phyloP scores from a whole-genome alignment of 2,797 vertebrate species.

The Aplochiton taeniatus region DNA sequence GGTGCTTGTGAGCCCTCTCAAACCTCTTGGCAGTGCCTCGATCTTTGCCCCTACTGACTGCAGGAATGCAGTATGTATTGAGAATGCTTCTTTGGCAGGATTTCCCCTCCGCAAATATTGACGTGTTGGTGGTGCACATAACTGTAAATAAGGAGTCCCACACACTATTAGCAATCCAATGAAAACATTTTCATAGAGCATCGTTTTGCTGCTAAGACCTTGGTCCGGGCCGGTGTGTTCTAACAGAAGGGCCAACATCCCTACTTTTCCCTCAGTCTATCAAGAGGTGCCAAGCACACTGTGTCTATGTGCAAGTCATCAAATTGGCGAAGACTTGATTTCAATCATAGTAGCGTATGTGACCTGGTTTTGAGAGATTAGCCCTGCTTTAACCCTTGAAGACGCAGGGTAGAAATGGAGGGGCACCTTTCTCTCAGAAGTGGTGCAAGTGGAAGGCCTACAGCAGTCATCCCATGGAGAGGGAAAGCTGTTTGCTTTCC shows the following conservation, averaged over 20 bases:
- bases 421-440: neutral
- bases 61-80: neutral
- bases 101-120: neutral
- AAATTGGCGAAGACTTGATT: neutral
- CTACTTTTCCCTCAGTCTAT: neutral
- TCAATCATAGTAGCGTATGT: neutral
- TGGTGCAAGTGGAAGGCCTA: neutral
- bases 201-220: too few relatives aligned
- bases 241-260: too few relatives aligned
- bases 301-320: neutral
- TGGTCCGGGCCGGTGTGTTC: too few relatives aligned
- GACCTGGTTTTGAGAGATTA: slow-evolving; percentile 4
- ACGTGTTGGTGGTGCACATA: too few relatives aligned
- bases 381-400: slow-evolving; percentile 1
- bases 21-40: neutral
- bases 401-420: slow-evolving; percentile 6
- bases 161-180: too few relatives aligned
- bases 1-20: neutral
- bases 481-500: slow-evolving; percentile 5
- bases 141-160: too few relatives aligned
- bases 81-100: neutral
- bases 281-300: neutral
- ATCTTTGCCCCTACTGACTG: neutral
- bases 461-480: neutral
- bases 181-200: too few relatives aligned